A percentile compares a stretch with the other conserved stretches of the same genome.
These are phyloP conservation scores for Amphipyra berbera DNA, from an alignment of 2,888 invertebrate species.

Conservation along the genomic window DNA sequence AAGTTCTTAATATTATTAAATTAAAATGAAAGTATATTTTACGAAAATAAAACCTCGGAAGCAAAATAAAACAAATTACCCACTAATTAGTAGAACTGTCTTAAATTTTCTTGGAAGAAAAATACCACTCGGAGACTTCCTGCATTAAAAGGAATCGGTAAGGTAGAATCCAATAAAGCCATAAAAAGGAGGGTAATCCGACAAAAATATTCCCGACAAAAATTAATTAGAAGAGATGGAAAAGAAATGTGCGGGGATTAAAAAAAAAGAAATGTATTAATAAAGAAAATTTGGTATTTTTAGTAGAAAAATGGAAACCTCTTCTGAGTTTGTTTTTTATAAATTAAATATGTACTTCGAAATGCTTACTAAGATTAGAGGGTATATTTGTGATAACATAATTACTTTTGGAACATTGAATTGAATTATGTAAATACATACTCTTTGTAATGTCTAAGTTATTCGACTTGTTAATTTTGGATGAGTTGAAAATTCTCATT, in stretches of 20 bases:
- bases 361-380: slow-evolving; percentile 1
- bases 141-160: slow-evolving; percentile 18
- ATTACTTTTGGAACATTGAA: neutral
- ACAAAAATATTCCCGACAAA: slow-evolving; percentile 34
- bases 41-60: neutral
- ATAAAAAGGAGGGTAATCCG: slow-evolving; percentile 22
- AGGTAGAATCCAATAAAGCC: slow-evolving; percentile 34
- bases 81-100: slow-evolving; percentile 15
- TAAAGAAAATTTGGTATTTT: slow-evolving; percentile 14
- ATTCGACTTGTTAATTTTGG: too few species aligned
- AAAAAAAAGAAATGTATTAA: slow-evolving; percentile 25
- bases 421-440: neutral
- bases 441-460: neutral
- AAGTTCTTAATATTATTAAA: too few species aligned
- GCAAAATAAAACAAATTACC: slow-evolving; percentile 18
- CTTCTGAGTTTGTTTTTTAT: neutral
- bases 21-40: neutral
- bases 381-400: neutral
- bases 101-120: slow-evolving; percentile 9
- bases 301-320: neutral
- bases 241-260: slow-evolving; percentile 46
- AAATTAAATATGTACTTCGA: slow-evolving; percentile 10
- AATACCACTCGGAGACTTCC: neutral
- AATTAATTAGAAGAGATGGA: slow-evolving; percentile 51
- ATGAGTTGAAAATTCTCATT: too few species aligned